Evolutionary conservation across 2,113 vertebrate species (phyloP).

Genomic region (Stomatorhinus ivindoensis): DNA sequence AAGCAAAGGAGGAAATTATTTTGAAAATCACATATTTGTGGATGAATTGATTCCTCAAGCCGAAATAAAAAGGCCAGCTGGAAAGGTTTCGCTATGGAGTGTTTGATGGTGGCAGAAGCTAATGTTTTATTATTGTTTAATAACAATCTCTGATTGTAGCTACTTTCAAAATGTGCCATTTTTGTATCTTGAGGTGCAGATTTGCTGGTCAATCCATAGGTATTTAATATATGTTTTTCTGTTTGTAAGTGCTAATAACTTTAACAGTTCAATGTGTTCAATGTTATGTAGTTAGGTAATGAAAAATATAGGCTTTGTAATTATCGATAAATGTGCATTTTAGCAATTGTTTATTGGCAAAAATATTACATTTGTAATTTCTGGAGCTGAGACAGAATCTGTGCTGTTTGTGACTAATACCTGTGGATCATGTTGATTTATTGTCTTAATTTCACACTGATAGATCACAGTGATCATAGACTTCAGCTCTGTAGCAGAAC

Average conservation of each 20-base stretch:
- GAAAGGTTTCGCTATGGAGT: neutral
- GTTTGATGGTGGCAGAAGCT: neutral
- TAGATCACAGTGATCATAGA: neutral
- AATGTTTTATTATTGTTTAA: neutral
- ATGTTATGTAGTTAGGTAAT: neutral
- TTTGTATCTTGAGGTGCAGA: neutral
- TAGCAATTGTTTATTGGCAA: neutral
- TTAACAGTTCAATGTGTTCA: neutral
- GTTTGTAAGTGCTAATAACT: neutral
- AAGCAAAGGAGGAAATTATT: neutral
- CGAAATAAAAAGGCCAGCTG: neutral
- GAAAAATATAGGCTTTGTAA: neutral
- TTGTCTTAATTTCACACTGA: neutral
- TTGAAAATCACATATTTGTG: neutral
- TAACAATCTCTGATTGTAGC: neutral
- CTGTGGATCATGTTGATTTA: neutral
- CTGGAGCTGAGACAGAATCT: neutral
- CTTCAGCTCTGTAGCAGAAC: neutral
- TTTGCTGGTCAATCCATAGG: neutral
- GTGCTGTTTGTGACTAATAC: neutral
- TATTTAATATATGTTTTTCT: neutral
- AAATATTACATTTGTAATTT: neutral
- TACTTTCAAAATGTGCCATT: neutral
- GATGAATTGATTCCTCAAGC: neutral
- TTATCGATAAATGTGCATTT: neutral